Evolutionary conservation across 2,113 vertebrate genomes (phyloP).

Genomic region (Larimichthys crocea): DNA sequence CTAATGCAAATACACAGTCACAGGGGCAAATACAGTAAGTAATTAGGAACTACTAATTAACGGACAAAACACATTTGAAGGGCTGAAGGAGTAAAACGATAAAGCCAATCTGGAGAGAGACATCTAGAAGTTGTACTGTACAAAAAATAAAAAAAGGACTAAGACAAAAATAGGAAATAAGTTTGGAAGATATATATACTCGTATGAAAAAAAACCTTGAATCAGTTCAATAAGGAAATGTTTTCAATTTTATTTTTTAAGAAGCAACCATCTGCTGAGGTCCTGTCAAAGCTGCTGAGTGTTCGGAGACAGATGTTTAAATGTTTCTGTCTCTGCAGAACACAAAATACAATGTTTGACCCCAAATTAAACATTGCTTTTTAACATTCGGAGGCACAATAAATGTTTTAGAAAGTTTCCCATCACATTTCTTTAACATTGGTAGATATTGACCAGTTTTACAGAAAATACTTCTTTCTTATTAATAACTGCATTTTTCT

Average conservation of each 20-base stretch:
- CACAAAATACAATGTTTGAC: neutral
- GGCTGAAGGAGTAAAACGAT: neutral
- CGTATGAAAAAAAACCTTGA: neutral
- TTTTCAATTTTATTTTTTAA: constrained; percentile 2
- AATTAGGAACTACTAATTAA: constrained; percentile 6
- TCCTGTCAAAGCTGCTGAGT: neutral
- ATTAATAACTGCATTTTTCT: neutral
- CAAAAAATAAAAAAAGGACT: neutral
- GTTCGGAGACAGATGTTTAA: constrained; percentile 27
- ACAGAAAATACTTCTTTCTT: neutral
- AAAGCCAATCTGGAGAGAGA: neutral
- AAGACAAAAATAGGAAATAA: neutral
- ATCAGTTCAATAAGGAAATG: constrained; percentile 1
- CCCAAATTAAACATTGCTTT: constrained; percentile 12
- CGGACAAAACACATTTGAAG: neutral
- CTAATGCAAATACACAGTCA: constrained; percentile 4
- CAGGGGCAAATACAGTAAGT: neutral
- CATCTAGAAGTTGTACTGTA: neutral
- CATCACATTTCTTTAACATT: neutral
- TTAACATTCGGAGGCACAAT: neutral
- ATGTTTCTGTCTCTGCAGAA: constrained; percentile 9
- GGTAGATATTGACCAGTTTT: neutral
- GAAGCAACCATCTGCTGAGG: constrained; percentile 36
- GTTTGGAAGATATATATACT: constrained; percentile 1
- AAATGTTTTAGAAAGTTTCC: neutral